Evolutionary conservation across 2,888 invertebrate species (phyloP).

Genomic region (Xanthia icteritia): DNA sequence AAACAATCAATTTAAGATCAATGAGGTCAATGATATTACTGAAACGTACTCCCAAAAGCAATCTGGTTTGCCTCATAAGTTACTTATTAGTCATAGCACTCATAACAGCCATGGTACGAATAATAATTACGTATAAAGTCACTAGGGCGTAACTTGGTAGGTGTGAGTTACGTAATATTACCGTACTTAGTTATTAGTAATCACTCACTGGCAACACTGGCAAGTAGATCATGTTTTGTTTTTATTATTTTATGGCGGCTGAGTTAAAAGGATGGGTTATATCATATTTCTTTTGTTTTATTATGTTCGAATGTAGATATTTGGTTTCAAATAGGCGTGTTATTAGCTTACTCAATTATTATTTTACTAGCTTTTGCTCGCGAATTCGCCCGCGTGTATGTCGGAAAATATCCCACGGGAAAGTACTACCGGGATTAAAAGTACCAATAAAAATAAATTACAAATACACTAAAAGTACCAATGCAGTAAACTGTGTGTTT

Average conservation of each 20-base stretch:
- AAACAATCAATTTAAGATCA: slow-evolving; percentile 14
- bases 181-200: slow-evolving; percentile 60
- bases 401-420: neutral
- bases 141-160: slow-evolving; percentile 58
- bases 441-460: too few relatives aligned
- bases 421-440: neutral
- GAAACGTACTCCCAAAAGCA: slow-evolving; percentile 49
- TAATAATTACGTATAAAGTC: slow-evolving; percentile 57
- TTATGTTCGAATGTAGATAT: neutral
- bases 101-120: slow-evolving; percentile 51
- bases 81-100: slow-evolving; percentile 52
- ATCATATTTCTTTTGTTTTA: slow-evolving; percentile 2
- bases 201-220: slow-evolving; percentile 54
- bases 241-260: slow-evolving; percentile 23
- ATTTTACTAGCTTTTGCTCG: neutral
- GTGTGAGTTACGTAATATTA: slow-evolving; percentile 55
- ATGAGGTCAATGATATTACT: slow-evolving; percentile 40
- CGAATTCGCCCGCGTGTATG: neutral
- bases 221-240: slow-evolving; percentile 24
- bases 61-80: slow-evolving; percentile 52
- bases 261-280: slow-evolving; percentile 18
- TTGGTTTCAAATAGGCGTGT: neutral
- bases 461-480: neutral
- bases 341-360: neutral
- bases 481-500: too few relatives aligned